phyloP scores from a whole-genome alignment of 2,888 invertebrate species.

The Zygogramma bicolorata region DNA sequence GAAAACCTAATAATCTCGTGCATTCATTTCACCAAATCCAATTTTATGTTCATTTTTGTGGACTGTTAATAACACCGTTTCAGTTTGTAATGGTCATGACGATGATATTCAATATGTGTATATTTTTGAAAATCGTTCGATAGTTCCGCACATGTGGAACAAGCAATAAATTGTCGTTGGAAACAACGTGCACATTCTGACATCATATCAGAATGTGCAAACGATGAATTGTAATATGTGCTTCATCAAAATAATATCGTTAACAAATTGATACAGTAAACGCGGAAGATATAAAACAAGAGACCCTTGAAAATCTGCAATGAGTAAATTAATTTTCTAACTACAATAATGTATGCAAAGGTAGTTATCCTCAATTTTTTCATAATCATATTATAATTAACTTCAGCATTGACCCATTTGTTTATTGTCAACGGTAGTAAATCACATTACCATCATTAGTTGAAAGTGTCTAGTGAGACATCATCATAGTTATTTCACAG shows the following conservation, averaged over 20 bases:
- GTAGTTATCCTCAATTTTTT: conserved; percentile 16
- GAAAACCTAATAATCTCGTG: neutral
- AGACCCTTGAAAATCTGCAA: neutral
- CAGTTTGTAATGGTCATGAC: neutral
- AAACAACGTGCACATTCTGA: too few relatives aligned
- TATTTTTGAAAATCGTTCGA: too few relatives aligned
- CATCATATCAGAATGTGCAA: too few relatives aligned
- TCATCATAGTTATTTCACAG: conserved; percentile 1
- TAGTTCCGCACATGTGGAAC: too few relatives aligned
- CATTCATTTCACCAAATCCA: neutral
- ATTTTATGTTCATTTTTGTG: neutral
- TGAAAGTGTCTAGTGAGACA: conserved; percentile 8
- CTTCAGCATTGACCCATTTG: conserved; percentile 19
- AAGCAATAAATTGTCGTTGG: too few relatives aligned
- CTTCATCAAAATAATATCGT: neutral
- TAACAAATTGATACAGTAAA: neutral
- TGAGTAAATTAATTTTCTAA: neutral
- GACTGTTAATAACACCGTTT: neutral
- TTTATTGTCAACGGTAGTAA: conserved; percentile 7
- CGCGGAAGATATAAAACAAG: neutral
- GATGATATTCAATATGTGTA: neutral
- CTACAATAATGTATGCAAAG: neutral
- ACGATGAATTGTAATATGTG: too few relatives aligned
- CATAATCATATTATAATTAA: conserved; percentile 2
- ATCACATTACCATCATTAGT: neutral